phyloP scores from a whole-genome alignment of 2,113 vertebrate species.

The Nothobranchius furzeri region DNA sequence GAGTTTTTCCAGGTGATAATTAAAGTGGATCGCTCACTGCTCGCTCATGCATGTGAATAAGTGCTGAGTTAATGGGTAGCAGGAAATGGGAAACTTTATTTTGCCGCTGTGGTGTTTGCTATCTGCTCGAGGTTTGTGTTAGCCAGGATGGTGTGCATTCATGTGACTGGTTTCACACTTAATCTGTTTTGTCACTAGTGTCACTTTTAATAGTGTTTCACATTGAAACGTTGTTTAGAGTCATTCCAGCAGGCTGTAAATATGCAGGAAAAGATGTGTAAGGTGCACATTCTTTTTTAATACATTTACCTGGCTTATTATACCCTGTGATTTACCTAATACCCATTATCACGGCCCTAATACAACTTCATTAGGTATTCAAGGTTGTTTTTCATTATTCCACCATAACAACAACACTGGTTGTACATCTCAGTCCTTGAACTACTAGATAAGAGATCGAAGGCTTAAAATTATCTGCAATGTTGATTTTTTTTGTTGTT shows the following conservation, averaged over 20 bases:
- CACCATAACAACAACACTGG: not conserved
- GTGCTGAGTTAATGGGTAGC: constrained; percentile 36
- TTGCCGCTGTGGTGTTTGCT: constrained; percentile 16
- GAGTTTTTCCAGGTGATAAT: constrained; percentile 57
- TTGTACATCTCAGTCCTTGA: constrained; percentile 3
- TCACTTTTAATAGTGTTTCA: constrained; percentile 22
- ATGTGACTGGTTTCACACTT: constrained; percentile 33
- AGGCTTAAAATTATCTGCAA: not conserved
- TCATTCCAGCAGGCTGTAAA: constrained; percentile 16
- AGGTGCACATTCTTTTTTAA: constrained; percentile 3
- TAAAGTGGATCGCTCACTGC: constrained; percentile 36
- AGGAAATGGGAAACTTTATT: constrained; percentile 45
- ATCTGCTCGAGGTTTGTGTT: constrained; percentile 33
- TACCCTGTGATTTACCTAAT: not conserved
- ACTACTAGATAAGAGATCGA: not conserved
- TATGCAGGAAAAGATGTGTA: constrained; percentile 9
- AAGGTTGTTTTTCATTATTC: constrained; percentile 2
- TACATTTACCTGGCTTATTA: no score
- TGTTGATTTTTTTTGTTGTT: constrained; percentile 1
- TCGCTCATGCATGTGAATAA: constrained; percentile 38
- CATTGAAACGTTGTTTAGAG: constrained; percentile 21
- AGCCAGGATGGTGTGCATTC: constrained; percentile 22
- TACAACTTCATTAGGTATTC: not conserved
- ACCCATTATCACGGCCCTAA: not conserved
- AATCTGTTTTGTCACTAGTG: constrained; percentile 47